These are phyloP conservation scores for Cataglyphis hispanica DNA, from an alignment of 1,140 invertebrate genomes.

Conservation along the genomic window DNA sequence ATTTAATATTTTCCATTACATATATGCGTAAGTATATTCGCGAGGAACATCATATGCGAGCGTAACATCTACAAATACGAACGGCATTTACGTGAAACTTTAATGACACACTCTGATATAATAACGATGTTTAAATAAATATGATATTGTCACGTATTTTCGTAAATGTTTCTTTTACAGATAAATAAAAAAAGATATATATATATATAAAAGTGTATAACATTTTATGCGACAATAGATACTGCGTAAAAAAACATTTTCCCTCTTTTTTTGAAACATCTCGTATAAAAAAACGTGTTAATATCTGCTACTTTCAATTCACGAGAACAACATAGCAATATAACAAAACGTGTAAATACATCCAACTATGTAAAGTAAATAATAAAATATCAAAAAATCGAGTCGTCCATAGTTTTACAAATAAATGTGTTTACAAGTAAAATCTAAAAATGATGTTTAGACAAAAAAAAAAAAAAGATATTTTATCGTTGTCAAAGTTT, in stretches of 20 bases:
- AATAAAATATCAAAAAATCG: not conserved
- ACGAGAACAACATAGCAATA: not conserved
- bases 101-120: not conserved
- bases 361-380: not conserved
- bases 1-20: conserved; percentile 22
- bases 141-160: not conserved
- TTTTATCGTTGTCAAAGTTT: not conserved
- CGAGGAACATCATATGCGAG: not conserved
- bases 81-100: not conserved
- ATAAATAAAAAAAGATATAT: conserved; percentile 7
- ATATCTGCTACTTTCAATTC: not conserved
- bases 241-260: not conserved
- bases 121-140: conserved; percentile 5
- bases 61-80: not conserved
- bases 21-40: not conserved
- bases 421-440: not conserved
- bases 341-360: not conserved
- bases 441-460: not conserved
- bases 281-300: not conserved
- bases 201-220: not conserved
- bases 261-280: not conserved
- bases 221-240: not conserved
- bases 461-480: not conserved
- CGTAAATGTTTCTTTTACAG: not conserved
- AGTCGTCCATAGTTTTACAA: not conserved